Conservation (phyloP, 2,797 vertebrate species). For the Gymnoscopelus microlampas region DNA sequence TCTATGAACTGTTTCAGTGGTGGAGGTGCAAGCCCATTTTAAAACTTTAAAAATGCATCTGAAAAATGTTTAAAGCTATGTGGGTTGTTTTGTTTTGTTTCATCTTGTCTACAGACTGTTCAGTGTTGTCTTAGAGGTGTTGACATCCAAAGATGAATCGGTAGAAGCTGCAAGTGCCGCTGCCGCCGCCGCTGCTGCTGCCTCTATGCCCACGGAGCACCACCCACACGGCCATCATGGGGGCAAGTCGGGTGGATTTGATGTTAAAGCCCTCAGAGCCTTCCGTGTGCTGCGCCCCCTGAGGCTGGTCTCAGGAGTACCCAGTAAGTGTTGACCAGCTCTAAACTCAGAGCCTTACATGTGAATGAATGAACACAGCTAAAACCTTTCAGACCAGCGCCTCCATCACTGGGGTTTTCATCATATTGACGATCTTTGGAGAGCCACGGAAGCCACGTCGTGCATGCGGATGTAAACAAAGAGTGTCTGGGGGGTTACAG, state of each 20-base stretch:
- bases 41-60: neutral
- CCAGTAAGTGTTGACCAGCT: slow-evolving; percentile 87
- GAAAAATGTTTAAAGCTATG: no score
- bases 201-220: no score
- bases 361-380: neutral
- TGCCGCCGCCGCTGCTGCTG: neutral
- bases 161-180: slow-evolving; percentile 72
- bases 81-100: slow-evolving; percentile 36
- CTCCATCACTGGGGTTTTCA: neutral
- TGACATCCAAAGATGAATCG: slow-evolving; percentile 93
- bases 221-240: slow-evolving; percentile 78
- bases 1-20: no score
- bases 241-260: slow-evolving; percentile 96
- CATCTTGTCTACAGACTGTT: slow-evolving; percentile 80
- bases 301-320: slow-evolving; percentile 98
- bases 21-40: no score
- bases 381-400: neutral
- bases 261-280: slow-evolving; percentile 98
- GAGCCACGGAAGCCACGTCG: no score
- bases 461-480: no score
- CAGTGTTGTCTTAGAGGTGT: slow-evolving; percentile 98
- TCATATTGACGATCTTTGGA: no score
- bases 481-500: no score
- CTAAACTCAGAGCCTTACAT: neutral
- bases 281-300: slow-evolving; percentile 98